Evolutionary conservation across 2,797 vertebrate species (phyloP).

Genomic region (Manis pentadactyla): DNA sequence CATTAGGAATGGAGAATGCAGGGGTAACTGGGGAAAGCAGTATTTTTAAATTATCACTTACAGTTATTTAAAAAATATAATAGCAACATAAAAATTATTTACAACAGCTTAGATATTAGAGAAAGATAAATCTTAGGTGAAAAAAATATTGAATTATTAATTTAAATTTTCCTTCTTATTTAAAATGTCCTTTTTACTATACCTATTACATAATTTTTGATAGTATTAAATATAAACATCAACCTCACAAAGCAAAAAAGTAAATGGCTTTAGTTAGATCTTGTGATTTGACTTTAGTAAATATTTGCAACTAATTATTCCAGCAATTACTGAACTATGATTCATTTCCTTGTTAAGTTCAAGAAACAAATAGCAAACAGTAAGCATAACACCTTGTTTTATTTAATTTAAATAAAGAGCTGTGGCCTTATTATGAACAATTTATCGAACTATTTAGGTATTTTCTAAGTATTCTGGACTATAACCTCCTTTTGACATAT

Average conservation of each 20-base stretch:
- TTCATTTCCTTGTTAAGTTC: conserved; percentile 19
- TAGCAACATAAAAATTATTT: background rate
- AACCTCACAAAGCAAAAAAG: conserved; percentile 28
- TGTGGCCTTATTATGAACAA: background rate
- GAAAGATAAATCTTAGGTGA: conserved; percentile 41
- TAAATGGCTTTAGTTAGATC: conserved; percentile 21
- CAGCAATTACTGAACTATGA: conserved; percentile 22
- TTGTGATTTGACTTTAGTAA: conserved; percentile 41
- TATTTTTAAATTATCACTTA: background rate
- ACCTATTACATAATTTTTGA: background rate
- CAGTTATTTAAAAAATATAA: background rate
- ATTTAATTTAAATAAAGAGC: conserved; percentile 26
- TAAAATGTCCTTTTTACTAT: conserved; percentile 34
- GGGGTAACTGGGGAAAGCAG: background rate
- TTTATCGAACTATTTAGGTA: conserved; percentile 15
- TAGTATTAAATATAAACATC: conserved; percentile 23
- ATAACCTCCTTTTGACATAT: background rate
- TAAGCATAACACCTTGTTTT: background rate
- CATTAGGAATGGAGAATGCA: background rate
- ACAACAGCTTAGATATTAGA: background rate
- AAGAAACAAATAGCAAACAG: conserved; percentile 41
- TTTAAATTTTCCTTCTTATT: background rate
- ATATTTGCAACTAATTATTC: conserved; percentile 9
- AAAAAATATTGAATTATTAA: conserved; percentile 29
- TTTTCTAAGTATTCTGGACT: conserved; percentile 46